These are phyloP conservation scores for Emys orbicularis DNA, from an alignment of 2,797 vertebrate species.

Conservation along the genomic window DNA sequence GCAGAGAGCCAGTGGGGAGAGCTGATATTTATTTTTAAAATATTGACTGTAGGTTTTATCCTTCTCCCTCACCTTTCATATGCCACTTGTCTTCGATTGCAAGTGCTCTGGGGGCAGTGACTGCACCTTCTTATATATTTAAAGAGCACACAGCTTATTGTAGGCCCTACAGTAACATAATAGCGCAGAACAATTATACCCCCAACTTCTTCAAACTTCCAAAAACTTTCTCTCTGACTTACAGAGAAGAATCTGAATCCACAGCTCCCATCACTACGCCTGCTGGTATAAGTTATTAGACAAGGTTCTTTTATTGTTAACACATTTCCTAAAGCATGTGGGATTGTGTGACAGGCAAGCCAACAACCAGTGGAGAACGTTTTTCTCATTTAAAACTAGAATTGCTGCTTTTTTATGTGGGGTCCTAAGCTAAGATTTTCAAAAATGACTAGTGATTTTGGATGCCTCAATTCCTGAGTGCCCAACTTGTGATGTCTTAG, in stretches of 20 bases:
- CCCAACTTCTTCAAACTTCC: not conserved
- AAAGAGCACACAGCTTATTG: not conserved
- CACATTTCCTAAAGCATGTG: not conserved
- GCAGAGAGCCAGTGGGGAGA: not conserved
- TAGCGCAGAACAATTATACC: conserved; percentile 31
- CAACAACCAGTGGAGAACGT: not conserved
- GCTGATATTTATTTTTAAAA: not conserved
- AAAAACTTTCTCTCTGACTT: conserved; percentile 49
- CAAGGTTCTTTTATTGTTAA: not conserved
- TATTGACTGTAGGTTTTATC: not conserved
- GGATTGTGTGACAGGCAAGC: not conserved
- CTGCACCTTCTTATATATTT: not conserved
- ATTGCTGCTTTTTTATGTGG: not conserved
- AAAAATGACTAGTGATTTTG: not conserved
- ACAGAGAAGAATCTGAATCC: conserved; percentile 24
- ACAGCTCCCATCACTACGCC: not conserved
- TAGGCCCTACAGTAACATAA: not conserved
- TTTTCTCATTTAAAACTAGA: not conserved
- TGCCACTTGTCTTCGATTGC: not conserved
- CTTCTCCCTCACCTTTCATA: not conserved
- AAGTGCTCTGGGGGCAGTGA: not conserved
- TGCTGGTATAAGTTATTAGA: not conserved
- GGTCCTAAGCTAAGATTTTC: not conserved
- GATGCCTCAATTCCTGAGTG: not conserved
- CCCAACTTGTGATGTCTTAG: not conserved